A percentile compares a stretch with the other conserved stretches of the same genome.
phyloP scores from a whole-genome alignment of 2,888 invertebrate species.

The Mesodorylaimus sp. region DNA sequence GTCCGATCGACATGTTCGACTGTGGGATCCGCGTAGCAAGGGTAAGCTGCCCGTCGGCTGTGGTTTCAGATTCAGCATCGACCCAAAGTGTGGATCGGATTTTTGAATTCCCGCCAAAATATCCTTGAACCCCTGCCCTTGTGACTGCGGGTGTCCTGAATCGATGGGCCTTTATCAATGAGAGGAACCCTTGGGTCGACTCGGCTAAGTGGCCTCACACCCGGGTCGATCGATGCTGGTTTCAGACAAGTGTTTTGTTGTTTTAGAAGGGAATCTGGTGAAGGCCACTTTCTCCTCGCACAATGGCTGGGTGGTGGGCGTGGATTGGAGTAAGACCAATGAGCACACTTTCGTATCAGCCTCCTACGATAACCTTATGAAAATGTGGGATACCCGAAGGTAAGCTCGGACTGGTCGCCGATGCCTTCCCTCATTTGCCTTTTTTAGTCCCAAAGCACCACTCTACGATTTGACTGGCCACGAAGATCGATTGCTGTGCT shows the following conservation, averaged over 20 bases:
- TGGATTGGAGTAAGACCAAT: conserved; percentile 64
- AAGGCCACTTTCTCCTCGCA: conserved; percentile 73
- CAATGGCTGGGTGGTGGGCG: conserved; percentile 68
- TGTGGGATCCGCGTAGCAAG: conserved; percentile 72
- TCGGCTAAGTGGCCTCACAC: too few relatives aligned
- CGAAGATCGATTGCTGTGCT: conserved; percentile 69
- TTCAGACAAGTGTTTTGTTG: too few relatives aligned
- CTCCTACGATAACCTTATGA: conserved; percentile 69
- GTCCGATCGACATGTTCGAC: conserved; percentile 67
- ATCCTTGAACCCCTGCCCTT: too few relatives aligned
- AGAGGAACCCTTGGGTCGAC: too few relatives aligned
- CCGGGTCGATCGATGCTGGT: too few relatives aligned
- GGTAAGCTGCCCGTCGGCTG: too few relatives aligned
- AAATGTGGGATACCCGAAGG: conserved; percentile 89
- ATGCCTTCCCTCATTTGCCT: conserved; percentile 13
- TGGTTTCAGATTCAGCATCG: too few relatives aligned
- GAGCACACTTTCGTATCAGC: conserved; percentile 75
- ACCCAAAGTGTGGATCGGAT: too few relatives aligned
- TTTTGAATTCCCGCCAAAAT: too few relatives aligned
- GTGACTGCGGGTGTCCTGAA: too few relatives aligned
- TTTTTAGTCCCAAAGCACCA: conserved; percentile 62
- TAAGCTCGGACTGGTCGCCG: conserved; percentile 27
- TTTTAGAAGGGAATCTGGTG: too few relatives aligned
- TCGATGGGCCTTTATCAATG: too few relatives aligned
- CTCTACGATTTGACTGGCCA: conserved; percentile 81